Percentiles rank a stretch among this genome's conserved stretches.
phyloP scores from a whole-genome alignment of 2,113 vertebrate genomes.

The Gopherus flavomarginatus region DNA sequence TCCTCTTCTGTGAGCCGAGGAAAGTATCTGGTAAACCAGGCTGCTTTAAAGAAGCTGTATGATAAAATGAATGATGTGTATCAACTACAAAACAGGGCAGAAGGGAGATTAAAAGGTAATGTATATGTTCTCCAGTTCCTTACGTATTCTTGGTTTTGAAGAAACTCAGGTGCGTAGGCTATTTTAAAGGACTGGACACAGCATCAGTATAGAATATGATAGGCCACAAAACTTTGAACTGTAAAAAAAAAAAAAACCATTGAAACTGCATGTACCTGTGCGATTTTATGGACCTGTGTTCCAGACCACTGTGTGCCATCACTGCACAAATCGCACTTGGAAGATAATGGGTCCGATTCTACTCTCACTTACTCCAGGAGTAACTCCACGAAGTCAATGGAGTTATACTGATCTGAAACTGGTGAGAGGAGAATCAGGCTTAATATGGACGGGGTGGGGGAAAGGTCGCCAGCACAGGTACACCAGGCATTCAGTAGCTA shows the following conservation, averaged over 20 bases:
- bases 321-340: background rate
- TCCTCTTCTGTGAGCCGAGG: too few species aligned
- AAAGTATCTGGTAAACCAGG: background rate
- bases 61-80: accelerated
- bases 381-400: background rate
- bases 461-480: background rate
- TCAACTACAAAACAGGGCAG: background rate
- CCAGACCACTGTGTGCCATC: background rate
- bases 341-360: background rate
- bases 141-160: background rate
- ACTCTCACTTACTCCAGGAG: background rate
- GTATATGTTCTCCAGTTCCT: background rate
- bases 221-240: accelerated
- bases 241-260: background rate
- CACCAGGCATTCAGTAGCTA: background rate
- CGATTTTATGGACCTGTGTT: background rate
- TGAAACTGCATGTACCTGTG: background rate
- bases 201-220: background rate
- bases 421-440: background rate
- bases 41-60: background rate
- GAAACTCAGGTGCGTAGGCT: background rate
- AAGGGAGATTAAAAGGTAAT: background rate
- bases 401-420: background rate
- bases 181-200: background rate
- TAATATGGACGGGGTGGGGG: background rate